phyloP scores from a whole-genome alignment of 37 sponge, comb jelly and placozoan genomes.

The Corticium candelabrum region DNA sequence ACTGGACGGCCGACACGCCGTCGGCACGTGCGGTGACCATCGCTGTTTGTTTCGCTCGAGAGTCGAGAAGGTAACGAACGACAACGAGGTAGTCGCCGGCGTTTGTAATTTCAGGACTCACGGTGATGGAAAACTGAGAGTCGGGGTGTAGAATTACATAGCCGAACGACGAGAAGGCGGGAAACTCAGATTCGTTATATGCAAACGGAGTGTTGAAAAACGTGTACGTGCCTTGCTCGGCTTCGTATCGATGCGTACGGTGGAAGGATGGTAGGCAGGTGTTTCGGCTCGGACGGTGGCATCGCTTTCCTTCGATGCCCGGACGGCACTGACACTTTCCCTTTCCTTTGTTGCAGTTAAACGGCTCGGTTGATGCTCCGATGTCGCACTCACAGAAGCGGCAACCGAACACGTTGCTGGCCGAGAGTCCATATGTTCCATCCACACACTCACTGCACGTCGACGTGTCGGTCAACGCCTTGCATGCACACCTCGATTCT shows the following conservation, averaged over 20 bases:
- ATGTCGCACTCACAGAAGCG: background rate
- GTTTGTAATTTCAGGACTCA: no score
- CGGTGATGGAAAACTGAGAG: no score
- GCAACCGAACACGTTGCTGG: background rate
- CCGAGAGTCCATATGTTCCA: background rate
- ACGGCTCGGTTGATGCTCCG: background rate
- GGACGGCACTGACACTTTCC: background rate
- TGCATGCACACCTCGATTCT: conserved; percentile 7
- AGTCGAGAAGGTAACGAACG: background rate
- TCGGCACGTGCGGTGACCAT: no score
- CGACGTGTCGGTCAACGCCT: background rate
- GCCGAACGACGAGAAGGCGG: background rate
- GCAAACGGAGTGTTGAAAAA: background rate
- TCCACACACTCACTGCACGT: background rate
- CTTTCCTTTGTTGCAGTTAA: background rate
- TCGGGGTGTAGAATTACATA: background rate
- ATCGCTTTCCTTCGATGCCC: background rate
- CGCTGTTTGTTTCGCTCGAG: no score
- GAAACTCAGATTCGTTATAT: background rate
- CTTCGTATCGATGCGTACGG: background rate
- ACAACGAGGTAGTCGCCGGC: background rate
- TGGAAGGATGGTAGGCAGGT: background rate
- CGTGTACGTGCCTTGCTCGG: background rate
- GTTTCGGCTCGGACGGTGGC: background rate
- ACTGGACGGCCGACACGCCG: no score